Evolutionary conservation across 2,888 invertebrate species (phyloP), one percentile per base, ranked within the genome.

Genomic region (Caradrina clavipalpis): DNA sequence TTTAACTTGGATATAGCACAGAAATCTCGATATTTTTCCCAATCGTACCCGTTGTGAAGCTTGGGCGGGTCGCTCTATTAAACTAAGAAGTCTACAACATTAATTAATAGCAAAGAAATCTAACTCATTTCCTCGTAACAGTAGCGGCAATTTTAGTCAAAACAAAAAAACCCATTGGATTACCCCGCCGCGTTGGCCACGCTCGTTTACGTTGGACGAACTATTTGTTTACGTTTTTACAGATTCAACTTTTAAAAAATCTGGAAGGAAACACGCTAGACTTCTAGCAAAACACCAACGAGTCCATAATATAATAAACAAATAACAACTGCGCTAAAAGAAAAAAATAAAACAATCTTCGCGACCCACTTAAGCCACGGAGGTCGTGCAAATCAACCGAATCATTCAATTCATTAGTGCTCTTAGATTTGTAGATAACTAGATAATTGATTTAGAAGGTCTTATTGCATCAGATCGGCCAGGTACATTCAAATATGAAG

Each of bases 151-250:
- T 81, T 83, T 83, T 78, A 73, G 78, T 72, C 67, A 81, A 78
- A 77, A 85, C 76, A 86, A 92, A 93, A 26, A 93, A 92, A 88
- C 92, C 92, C 92, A 89, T 79, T 78, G 92, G 92, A 88, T 89
- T 90, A 88, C 86, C 92, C 93, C 88, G 80, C 84, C 78, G 86
- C 76, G 69, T 87, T 88, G 83, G 86, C 76, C 80, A 88, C 89
- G 90, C 88, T 88, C 80, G 83, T 88, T 88, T 89, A 89, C 88
- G 87, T 85, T 87, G 69, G 79, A 63, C 76, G 69, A 80, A 79
- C 80, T 72, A 85, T 89, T 90, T 92, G 91, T 92, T 93, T 93
- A 91, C 89, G 86, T 91, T 92, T 91, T 91, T 92, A 90, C 61
- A 73, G 70, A 51, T 59, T 69, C 60, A 54, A 62, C 54, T 75